Conservation (phyloP, 2,797 vertebrate species). For the Pipistrellus pipistrellus region DNA sequence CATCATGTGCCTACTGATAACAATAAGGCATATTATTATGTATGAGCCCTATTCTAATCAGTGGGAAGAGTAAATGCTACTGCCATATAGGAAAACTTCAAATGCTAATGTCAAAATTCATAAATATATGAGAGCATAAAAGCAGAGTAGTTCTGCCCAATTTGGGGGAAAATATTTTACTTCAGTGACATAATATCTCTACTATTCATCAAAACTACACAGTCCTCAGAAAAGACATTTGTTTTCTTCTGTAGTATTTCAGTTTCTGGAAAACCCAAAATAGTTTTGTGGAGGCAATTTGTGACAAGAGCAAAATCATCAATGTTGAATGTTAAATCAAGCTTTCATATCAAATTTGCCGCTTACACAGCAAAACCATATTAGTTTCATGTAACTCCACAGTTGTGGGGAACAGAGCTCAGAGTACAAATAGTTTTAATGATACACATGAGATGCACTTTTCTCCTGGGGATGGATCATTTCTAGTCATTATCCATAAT, state of each 20-base stretch:
- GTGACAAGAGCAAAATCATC: slow-evolving; percentile 40
- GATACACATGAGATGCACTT: neutral
- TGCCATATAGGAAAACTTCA: neutral
- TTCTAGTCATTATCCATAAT: slow-evolving; percentile 52
- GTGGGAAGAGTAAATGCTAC: neutral
- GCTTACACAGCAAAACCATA: slow-evolving; percentile 57
- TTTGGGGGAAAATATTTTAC: neutral
- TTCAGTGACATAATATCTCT: neutral
- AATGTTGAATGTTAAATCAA: slow-evolving; percentile 36
- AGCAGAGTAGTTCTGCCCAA: neutral
- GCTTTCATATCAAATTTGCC: slow-evolving; percentile 53
- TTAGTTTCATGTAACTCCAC: slow-evolving; percentile 26
- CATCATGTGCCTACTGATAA: neutral
- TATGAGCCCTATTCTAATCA: neutral
- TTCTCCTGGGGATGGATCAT: neutral
- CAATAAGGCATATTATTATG: neutral
- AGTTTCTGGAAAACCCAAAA: slow-evolving; percentile 44
- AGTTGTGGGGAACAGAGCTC: neutral
- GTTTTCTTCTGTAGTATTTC: slow-evolving; percentile 46
- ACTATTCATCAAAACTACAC: slow-evolving; percentile 8
- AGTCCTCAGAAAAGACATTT: neutral
- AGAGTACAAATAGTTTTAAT: slow-evolving; percentile 24
- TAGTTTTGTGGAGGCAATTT: slow-evolving; percentile 33
- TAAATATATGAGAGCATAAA: neutral
- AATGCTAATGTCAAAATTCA: slow-evolving; percentile 31